Evolutionary conservation across 2,113 vertebrate genomes (phyloP).

Genomic region (Phrynocephalus versicolor): DNA sequence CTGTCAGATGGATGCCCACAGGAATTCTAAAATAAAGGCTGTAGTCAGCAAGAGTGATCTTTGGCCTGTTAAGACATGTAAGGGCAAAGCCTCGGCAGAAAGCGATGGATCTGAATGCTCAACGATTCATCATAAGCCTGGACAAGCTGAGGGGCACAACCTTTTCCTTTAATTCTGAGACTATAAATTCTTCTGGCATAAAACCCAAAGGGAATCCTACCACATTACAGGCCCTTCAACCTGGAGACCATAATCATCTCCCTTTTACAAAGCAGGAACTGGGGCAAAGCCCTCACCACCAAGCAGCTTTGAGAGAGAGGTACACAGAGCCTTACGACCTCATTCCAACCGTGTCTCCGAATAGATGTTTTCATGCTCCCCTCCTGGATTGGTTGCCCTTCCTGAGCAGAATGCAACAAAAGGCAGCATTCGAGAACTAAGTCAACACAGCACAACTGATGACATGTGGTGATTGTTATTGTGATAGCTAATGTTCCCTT

Average conservation of each 20-base stretch:
- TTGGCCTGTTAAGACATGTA: slow-evolving; percentile 22
- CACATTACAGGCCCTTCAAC: neutral
- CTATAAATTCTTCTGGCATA: slow-evolving; percentile 22
- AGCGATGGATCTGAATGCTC: slow-evolving; percentile 24
- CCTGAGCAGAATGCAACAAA: neutral
- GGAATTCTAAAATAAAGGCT: slow-evolving; percentile 22
- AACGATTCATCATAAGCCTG: slow-evolving; percentile 30
- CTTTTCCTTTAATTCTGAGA: slow-evolving; percentile 18
- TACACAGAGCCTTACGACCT: neutral
- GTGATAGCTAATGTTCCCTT: too few relatives aligned
- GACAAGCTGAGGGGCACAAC: slow-evolving; percentile 24
- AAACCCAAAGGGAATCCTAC: slow-evolving; percentile 7
- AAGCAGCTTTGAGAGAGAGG: neutral
- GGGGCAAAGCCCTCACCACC: neutral
- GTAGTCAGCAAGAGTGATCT: slow-evolving; percentile 25
- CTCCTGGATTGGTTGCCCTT: neutral
- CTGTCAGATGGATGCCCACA: slow-evolving; percentile 15
- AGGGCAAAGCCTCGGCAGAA: slow-evolving; percentile 17
- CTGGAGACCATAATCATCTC: slow-evolving; percentile 20
- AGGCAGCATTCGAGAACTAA: neutral
- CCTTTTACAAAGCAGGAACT: slow-evolving; percentile 12
- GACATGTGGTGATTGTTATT: too few relatives aligned
- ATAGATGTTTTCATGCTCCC: neutral
- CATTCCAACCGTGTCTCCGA: neutral
- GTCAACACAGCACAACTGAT: neutral